Evolutionary conservation across 2,888 invertebrate species (phyloP).

Genomic region (Carabus problematicus): DNA sequence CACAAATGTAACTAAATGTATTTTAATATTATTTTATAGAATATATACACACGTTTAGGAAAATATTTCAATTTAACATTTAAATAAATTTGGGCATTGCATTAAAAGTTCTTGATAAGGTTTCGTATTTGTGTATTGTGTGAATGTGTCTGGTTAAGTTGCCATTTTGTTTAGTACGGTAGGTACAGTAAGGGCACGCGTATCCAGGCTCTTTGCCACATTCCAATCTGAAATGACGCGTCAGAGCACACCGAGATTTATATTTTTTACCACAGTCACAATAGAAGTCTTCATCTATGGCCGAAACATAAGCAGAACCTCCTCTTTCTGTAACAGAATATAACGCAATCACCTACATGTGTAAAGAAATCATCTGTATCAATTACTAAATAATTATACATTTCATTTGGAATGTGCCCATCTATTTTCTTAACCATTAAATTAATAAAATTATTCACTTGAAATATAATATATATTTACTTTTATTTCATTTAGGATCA

Average conservation of each 20-base stretch:
- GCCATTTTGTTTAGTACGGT: slow-evolving; percentile 50
- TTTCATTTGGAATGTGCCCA: background rate
- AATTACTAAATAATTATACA: background rate
- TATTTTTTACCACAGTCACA: slow-evolving; percentile 51
- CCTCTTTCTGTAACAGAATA: slow-evolving; percentile 17
- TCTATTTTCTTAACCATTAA: no score
- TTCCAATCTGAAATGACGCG: slow-evolving; percentile 54
- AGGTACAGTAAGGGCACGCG: slow-evolving; percentile 57
- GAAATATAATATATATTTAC: background rate
- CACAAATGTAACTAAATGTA: no score
- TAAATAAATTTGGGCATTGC: no score
- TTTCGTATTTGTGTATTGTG: no score
- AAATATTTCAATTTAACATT: no score
- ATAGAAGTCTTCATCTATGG: slow-evolving; percentile 8
- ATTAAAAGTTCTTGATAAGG: no score
- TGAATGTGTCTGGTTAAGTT: slow-evolving; percentile 52
- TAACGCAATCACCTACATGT: background rate
- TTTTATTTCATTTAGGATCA: background rate
- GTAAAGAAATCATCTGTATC: background rate
- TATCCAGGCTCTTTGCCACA: slow-evolving; percentile 55
- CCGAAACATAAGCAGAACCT: background rate
- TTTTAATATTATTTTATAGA: no score
- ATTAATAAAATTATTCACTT: no score
- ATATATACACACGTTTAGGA: no score
- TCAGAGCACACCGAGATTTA: slow-evolving; percentile 50